Evolutionary conservation across 2,888 invertebrate species (phyloP).

Genomic region (Hermaeophaga mercurialis): DNA sequence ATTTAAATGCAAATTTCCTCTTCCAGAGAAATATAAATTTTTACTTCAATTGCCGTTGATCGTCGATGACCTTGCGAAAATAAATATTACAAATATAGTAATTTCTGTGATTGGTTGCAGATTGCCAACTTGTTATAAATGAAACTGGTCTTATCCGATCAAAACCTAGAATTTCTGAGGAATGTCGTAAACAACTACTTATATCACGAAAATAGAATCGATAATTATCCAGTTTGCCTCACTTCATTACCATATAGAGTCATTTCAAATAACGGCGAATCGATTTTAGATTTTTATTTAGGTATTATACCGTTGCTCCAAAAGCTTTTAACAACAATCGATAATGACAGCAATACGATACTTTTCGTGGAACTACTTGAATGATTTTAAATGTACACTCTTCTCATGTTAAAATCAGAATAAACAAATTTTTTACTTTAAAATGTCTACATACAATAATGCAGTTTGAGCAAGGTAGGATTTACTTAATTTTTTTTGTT

Average conservation of each 20-base stretch:
- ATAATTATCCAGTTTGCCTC: conserved; percentile 9
- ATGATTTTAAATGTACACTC: not conserved
- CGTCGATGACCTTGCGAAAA: too few species aligned
- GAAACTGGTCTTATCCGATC: conserved; percentile 4
- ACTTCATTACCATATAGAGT: conserved; percentile 1
- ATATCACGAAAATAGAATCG: conserved; percentile 1
- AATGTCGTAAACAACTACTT: conserved; percentile 7
- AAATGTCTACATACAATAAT: too few species aligned
- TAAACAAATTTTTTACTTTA: not conserved
- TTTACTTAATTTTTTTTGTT: too few species aligned
- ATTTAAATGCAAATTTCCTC: too few species aligned
- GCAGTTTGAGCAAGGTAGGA: too few species aligned
- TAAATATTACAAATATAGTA: too few species aligned
- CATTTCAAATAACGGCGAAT: conserved; percentile 7
- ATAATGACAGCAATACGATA: not conserved
- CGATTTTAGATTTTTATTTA: not conserved
- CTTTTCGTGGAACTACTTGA: not conserved
- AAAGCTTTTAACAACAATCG: not conserved
- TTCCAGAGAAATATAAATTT: too few species aligned
- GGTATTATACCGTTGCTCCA: not conserved
- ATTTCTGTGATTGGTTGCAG: not conserved
- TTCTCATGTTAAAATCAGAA: not conserved
- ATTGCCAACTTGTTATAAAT: not conserved
- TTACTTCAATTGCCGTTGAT: too few species aligned
- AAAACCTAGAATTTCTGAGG: not conserved